Percentiles rank a stretch among this genome's conserved stretches.
These are phyloP conservation scores for Liodrosophila aerea DNA, from an alignment of 2,888 invertebrate species.

Conservation along the genomic window DNA sequence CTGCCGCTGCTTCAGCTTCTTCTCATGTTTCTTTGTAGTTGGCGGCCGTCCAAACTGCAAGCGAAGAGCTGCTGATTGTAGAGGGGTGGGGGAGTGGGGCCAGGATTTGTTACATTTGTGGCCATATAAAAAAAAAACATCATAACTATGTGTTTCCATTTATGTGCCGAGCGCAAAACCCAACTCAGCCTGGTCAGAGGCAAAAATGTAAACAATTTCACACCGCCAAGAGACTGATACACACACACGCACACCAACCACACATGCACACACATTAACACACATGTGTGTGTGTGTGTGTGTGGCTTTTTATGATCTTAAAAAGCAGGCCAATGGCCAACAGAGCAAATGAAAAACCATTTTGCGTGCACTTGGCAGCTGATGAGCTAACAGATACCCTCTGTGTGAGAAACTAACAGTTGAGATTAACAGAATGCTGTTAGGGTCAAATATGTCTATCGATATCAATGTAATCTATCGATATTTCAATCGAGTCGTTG, in stretches of 20 bases:
- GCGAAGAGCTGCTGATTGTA: background rate
- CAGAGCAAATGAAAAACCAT: slow-evolving; percentile 20
- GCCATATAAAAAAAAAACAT: slow-evolving; percentile 59
- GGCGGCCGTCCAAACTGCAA: background rate
- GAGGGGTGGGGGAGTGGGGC: background rate
- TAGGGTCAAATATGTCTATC: too few species aligned
- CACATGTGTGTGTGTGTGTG: too few species aligned
- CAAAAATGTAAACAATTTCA: slow-evolving; percentile 75
- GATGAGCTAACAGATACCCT: slow-evolving; percentile 19
- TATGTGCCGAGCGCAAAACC: slow-evolving; percentile 59
- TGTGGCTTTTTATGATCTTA: slow-evolving; percentile 68
- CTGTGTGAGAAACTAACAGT: background rate
- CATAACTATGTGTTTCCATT: slow-evolving; percentile 59
- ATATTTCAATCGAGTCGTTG: too few species aligned
- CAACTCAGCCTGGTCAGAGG: slow-evolving; percentile 23
- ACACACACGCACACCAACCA: slow-evolving; percentile 1
- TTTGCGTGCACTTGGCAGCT: background rate
- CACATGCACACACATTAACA: background rate
- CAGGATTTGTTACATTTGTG: slow-evolving; percentile 47
- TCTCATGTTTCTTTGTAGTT: slow-evolving; percentile 24
- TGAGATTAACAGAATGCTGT: background rate
- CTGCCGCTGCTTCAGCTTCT: background rate
- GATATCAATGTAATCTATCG: too few species aligned
- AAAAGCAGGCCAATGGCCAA: slow-evolving; percentile 69
- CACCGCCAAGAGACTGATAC: slow-evolving; percentile 32